A percentile compares a stretch with the other conserved stretches of the same genome.
Conservation (phyloP, 2,797 vertebrate genomes). For the Podargus strigoides region DNA sequence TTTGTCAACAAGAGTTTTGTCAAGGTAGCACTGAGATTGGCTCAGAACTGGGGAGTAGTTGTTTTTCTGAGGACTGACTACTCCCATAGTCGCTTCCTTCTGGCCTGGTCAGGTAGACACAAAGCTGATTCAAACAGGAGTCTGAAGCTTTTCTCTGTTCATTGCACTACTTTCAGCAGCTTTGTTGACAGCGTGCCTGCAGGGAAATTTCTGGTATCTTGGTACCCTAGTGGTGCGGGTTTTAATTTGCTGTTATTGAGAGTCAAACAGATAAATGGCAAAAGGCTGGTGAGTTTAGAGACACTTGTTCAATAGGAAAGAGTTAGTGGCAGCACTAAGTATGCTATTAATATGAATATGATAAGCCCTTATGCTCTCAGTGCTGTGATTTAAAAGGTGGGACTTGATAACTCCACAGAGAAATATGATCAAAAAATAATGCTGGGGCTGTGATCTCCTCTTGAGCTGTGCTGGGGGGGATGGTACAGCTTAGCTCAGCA, state of each 20-base stretch:
- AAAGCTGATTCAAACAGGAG: neutral
- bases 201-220: neutral
- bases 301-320: neutral
- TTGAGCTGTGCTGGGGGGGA: neutral
- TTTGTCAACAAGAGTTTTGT: neutral
- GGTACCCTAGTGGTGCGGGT: neutral
- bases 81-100: neutral
- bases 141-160: neutral
- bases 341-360: conserved; percentile 16
- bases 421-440: neutral
- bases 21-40: neutral
- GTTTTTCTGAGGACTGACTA: neutral
- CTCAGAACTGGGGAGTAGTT: neutral
- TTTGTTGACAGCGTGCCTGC: neutral
- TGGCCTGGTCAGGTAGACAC: neutral
- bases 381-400: neutral
- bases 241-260: neutral
- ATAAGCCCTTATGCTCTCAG: neutral
- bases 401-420: neutral
- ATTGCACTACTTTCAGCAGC: neutral
- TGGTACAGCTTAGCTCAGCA: neutral
- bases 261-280: neutral
- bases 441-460: neutral
- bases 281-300: neutral
- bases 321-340: conserved; percentile 8